phyloP scores from a whole-genome alignment of 2,113 vertebrate genomes.

The Bubo bubo region DNA sequence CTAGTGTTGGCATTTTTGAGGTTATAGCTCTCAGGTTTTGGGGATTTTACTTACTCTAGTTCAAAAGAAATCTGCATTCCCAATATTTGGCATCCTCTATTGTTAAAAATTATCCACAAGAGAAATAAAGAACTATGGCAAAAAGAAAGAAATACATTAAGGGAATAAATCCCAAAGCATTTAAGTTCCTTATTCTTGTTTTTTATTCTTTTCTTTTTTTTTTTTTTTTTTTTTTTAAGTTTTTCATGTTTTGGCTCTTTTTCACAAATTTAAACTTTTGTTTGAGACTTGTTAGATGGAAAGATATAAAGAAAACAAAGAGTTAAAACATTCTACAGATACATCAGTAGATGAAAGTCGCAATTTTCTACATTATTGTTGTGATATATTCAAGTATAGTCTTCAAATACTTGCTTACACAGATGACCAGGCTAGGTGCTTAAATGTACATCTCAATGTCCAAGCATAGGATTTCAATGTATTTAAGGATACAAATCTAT shows the following conservation, averaged over 20 bases:
- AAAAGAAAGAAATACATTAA: background rate
- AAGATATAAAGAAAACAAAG: background rate
- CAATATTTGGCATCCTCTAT: background rate
- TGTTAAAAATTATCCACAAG: background rate
- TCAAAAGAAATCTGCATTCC: background rate
- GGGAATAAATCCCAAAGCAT: background rate
- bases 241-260: background rate
- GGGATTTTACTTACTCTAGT: background rate
- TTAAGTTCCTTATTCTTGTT: background rate
- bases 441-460: background rate
- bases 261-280: background rate
- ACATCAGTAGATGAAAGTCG: background rate
- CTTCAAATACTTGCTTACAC: background rate
- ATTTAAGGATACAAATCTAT: background rate
- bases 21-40: background rate
- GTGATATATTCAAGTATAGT: background rate
- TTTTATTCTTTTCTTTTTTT: background rate
- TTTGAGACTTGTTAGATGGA: background rate
- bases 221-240: background rate
- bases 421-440: background rate
- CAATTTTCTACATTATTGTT: background rate
- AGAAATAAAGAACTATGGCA: slow-evolving; percentile 21
- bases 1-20: background rate
- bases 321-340: background rate
- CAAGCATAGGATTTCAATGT: background rate